Base-by-base conservation (phyloP, 2,888 invertebrate species). In the Metopia argyrocephala region DNA sequence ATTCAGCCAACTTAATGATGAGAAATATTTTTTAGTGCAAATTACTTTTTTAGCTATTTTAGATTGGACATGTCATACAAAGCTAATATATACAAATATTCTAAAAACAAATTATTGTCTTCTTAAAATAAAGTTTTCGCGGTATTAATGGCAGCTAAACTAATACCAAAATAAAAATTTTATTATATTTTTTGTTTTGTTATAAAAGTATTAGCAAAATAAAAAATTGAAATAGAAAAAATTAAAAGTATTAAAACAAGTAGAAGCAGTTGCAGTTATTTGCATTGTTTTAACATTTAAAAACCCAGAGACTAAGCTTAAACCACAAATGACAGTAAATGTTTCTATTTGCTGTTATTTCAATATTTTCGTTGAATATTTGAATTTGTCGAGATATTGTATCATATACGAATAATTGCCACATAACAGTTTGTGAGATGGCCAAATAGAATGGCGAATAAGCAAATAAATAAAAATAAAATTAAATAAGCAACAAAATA, bases 401-500 rank as follows among this genome's bases (percentile, higher is more conserved):
- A 57, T 48, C 31, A 38, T 38, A 31, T n/a, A n/a, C n/a, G n/a
- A n/a, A n/a, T 57, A 23, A 45, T 54, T 23, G 45, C 23, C 28
- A 28, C 56, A 52, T 5, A 28, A 38, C 23, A 46, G 56, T 12
- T 27, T 21, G 2, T 21, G 2, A 56, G 76, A 73, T 82, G 80
- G n/a, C 64, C 62, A 82, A 82, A 80, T 83, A 79, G 75, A 59
- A 80, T 38, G 38, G 1, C 38, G 9, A 15, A 38, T 12, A 38
- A 38, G 23, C 38, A 5, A 54, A 38, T 38, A 38, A 54, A 54
- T 0, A 28, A 28, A 54, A 70, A 6, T 48, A 62, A 27, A 54
- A 52, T 86, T 83, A 86, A 85, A 85, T 82, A 74, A 76, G 76
- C 83, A 78, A 62, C 82, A 73, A 82, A 66, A 74, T 74, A 65